Evolutionary conservation across 1,140 invertebrate genomes (phyloP).

Genomic region (Dreissena rostriformis): DNA sequence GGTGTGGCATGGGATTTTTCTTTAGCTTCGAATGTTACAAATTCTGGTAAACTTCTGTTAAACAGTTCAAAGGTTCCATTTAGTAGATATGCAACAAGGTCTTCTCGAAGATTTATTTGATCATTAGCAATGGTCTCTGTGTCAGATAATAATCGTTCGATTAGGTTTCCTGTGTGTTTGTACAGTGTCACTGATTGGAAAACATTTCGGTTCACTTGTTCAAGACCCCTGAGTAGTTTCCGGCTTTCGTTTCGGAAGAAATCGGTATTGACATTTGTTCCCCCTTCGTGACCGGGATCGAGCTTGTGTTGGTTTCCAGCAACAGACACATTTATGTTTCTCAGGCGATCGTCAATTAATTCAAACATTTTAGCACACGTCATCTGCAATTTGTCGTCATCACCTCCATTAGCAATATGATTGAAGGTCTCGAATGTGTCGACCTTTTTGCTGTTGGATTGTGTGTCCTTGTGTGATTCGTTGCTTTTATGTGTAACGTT

Average conservation of each 20-base stretch:
- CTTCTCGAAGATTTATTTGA: slow-evolving; percentile 56
- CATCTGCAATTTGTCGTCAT: neutral
- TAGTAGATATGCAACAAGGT: slow-evolving; percentile 28
- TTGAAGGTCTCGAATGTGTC: too few species aligned
- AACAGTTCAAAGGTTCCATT: slow-evolving; percentile 50
- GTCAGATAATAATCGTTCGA: slow-evolving; percentile 61
- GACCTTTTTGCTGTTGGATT: too few species aligned
- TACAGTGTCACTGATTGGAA: slow-evolving; percentile 62
- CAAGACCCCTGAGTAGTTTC: slow-evolving; percentile 54
- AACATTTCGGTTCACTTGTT: slow-evolving; percentile 59
- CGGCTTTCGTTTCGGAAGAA: slow-evolving; percentile 47
- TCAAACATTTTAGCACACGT: slow-evolving; percentile 46
- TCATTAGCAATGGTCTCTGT: slow-evolving; percentile 57
- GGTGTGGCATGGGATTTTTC: neutral
- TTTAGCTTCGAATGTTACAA: slow-evolving; percentile 15
- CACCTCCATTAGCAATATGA: too few species aligned
- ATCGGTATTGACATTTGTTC: neutral
- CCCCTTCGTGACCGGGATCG: neutral
- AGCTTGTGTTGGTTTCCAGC: neutral
- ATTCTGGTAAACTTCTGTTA: slow-evolving; percentile 44
- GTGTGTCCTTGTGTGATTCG: neutral
- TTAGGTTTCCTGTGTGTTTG: slow-evolving; percentile 61
- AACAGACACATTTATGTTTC: slow-evolving; percentile 21
- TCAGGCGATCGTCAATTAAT: slow-evolving; percentile 40
- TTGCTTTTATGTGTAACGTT: neutral